Percentiles rank a stretch among this genome's conserved stretches.
Evolutionary conservation across 2,113 vertebrate species (phyloP).

Genomic region (Cyphomyrus discorhynchus): DNA sequence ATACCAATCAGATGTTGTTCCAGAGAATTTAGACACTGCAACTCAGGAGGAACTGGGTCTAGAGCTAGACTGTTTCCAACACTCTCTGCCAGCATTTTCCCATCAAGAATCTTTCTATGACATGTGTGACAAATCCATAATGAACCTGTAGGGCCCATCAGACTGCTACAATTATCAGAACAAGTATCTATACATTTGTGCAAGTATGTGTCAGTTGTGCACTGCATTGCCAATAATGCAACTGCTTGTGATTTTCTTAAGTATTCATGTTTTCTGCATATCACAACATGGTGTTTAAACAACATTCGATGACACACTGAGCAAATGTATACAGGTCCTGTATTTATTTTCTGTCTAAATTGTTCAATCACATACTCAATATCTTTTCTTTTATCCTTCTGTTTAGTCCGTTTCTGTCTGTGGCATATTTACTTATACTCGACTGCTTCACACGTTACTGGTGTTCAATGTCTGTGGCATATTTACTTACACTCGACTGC

Average conservation of each 20-base stretch:
- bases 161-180: neutral
- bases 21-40: neutral
- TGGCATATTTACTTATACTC: no score
- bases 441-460: no score
- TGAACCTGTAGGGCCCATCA: neutral
- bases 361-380: slow-evolving; percentile 3
- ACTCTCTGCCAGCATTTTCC: neutral
- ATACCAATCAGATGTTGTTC: neutral
- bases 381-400: neutral
- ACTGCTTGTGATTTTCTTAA: neutral
- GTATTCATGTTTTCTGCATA: neutral
- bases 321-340: neutral
- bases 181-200: slow-evolving; percentile 1
- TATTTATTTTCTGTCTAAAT: neutral
- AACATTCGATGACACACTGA: neutral
- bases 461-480: no score
- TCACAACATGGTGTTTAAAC: no score
- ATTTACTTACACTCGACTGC: no score
- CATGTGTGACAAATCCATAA: slow-evolving; percentile 18
- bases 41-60: neutral
- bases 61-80: neutral
- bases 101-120: slow-evolving; percentile 10
- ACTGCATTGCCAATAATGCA: neutral
- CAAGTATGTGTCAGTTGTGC: slow-evolving; percentile 10
- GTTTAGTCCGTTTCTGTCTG: neutral